Evolutionary conservation across 2,888 invertebrate genomes (phyloP).

Genomic region (Meloe dianella): DNA sequence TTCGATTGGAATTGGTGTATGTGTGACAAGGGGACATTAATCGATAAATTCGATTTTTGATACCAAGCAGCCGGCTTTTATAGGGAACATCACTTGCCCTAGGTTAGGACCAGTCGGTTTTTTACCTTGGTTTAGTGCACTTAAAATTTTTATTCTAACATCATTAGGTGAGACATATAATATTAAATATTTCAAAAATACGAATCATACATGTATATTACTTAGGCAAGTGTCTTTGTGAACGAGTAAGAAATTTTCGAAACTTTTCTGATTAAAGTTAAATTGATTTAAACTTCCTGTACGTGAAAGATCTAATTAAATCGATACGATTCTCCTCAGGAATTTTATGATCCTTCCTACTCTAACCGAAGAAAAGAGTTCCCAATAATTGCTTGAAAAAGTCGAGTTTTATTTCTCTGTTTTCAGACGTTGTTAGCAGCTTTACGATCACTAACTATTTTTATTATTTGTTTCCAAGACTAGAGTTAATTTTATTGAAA

Average conservation of each 20-base stretch:
- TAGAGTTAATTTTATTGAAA: neutral
- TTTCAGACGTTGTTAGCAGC: constrained; percentile 11
- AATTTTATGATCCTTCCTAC: neutral
- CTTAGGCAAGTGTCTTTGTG: neutral
- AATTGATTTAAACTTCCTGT: neutral
- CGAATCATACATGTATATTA: no score
- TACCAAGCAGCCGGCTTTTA: constrained; percentile 23
- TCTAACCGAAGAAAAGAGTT: constrained; percentile 4
- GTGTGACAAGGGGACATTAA: constrained; percentile 52
- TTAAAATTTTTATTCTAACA: constrained; percentile 5
- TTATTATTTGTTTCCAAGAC: constrained; percentile 12
- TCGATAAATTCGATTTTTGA: constrained; percentile 58
- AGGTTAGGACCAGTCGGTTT: constrained; percentile 54
- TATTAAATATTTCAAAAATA: neutral
- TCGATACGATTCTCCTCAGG: neutral
- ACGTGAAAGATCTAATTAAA: constrained; percentile 13
- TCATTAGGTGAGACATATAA: neutral
- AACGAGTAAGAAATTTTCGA: neutral
- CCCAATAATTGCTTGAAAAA: constrained; percentile 15
- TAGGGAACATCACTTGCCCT: constrained; percentile 44
- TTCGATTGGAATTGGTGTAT: constrained; percentile 47
- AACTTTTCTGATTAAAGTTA: neutral
- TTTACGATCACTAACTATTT: constrained; percentile 13
- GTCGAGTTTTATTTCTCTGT: constrained; percentile 22
- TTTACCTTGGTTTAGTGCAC: constrained; percentile 52